Conservation (phyloP, 2,888 invertebrate genomes). For the Trypoxylon attenuatum region DNA sequence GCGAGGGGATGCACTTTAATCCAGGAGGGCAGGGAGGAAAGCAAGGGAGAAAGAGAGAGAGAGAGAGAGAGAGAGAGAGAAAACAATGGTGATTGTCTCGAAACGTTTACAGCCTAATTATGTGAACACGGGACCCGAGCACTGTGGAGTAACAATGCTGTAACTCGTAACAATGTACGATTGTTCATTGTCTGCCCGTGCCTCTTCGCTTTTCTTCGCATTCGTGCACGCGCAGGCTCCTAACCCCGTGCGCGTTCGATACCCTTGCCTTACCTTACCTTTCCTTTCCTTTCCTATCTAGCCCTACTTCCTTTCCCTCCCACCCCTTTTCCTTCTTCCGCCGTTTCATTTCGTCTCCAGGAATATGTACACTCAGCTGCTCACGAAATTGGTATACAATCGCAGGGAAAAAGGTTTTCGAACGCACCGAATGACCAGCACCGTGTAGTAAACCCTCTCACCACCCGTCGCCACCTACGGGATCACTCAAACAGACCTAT, state of each 20-base stretch:
- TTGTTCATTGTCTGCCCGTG: constrained; percentile 72
- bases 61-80: constrained; percentile 44
- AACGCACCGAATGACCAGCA: no score
- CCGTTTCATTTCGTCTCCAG: background rate
- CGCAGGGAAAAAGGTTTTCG: background rate
- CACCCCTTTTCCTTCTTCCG: background rate
- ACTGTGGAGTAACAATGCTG: constrained; percentile 74
- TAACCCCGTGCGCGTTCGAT: constrained; percentile 36
- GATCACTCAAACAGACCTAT: no score
- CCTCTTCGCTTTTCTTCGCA: constrained; percentile 57
- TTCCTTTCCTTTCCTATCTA: background rate
- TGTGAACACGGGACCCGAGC: constrained; percentile 72
- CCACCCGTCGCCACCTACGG: no score
- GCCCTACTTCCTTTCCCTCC: background rate
- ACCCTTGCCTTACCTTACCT: background rate
- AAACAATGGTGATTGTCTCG: constrained; percentile 75
- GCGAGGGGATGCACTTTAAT: constrained; percentile 38
- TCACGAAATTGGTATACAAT: background rate
- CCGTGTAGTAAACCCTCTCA: no score
- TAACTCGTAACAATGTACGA: constrained; percentile 75
- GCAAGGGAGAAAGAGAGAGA: constrained; percentile 42
- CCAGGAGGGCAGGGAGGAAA: constrained; percentile 34
- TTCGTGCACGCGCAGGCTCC: constrained; percentile 49
- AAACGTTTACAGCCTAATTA: constrained; percentile 75
- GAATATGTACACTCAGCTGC: background rate